A percentile compares a stretch with the other conserved stretches of the same genome.
These are phyloP conservation scores for Calvadosia cruxmelitensis DNA, from an alignment of 30 jellyfish, hydroid and myxozoan genomes.

Conservation along the genomic window DNA sequence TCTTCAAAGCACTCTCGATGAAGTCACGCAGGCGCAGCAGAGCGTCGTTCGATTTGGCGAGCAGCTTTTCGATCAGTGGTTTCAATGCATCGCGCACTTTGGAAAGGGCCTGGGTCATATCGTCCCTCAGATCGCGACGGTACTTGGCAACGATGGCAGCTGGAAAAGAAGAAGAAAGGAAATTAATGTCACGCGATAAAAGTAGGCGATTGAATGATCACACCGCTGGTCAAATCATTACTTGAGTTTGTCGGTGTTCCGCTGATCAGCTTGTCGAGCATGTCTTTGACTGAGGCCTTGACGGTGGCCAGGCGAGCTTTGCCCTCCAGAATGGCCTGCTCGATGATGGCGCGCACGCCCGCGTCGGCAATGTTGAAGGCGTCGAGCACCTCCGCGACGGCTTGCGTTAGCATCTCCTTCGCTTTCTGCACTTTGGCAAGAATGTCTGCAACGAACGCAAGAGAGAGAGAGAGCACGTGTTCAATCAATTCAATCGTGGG, in stretches of 20 bases:
- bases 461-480: no score
- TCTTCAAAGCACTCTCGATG: not conserved
- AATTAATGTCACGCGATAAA: not conserved
- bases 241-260: no score
- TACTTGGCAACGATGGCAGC: not conserved
- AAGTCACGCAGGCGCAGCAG: not conserved
- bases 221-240: no score
- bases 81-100: not conserved
- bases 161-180: not conserved
- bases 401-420: not conserved
- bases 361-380: not conserved
- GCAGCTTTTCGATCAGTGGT: not conserved
- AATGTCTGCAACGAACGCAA: not conserved
- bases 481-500: no score
- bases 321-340: not conserved
- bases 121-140: constrained; percentile 1
- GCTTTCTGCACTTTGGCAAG: not conserved
- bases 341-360: not conserved
- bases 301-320: not conserved
- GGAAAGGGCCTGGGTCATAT: not conserved
- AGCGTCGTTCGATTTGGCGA: not conserved
- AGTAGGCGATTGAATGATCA: no score
- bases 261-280: not conserved
- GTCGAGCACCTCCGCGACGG: not conserved
- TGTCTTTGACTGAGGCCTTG: not conserved